Evolutionary conservation across 2,888 invertebrate genomes (phyloP).

Genomic region (Elmis aenea): DNA sequence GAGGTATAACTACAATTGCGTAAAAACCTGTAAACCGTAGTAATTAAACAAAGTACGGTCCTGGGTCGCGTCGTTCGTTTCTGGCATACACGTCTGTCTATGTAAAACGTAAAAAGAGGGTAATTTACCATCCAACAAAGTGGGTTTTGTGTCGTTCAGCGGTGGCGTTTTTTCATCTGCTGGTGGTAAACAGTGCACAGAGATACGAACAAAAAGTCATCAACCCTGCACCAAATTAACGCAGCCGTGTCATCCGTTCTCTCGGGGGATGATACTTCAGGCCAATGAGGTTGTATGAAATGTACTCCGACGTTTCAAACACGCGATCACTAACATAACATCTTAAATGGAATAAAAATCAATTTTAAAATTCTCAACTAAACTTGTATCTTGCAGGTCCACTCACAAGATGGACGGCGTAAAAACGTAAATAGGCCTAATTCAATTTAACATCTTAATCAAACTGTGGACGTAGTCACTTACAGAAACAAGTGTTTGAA

Average conservation of each 20-base stretch:
- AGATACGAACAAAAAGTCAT: constrained; percentile 22
- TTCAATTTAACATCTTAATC: no score
- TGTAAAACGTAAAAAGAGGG: constrained; percentile 20
- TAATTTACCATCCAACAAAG: constrained; percentile 19
- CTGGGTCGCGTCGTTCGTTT: constrained; percentile 16
- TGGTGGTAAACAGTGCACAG: constrained; percentile 20
- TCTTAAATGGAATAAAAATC: no score
- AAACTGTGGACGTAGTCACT: no score
- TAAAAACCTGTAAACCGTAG: no score
- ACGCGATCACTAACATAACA: no score
- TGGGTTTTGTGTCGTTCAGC: constrained; percentile 18
- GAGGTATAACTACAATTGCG: no score
- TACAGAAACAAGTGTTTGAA: no score
- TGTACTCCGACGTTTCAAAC: no score
- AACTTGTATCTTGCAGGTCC: no score
- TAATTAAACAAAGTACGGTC: constrained; percentile 17
- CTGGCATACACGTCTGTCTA: constrained; percentile 15
- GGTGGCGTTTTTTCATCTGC: constrained; percentile 16
- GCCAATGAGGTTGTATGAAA: constrained; percentile 5
- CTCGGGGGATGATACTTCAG: constrained; percentile 16
- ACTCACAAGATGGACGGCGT: no score
- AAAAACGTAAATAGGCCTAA: no score
- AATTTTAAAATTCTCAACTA: no score
- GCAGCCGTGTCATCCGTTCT: constrained; percentile 17
- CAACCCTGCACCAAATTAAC: constrained; percentile 21